phyloP scores from a whole-genome alignment of 2,797 vertebrate species.

The Alosa sapidissima region DNA sequence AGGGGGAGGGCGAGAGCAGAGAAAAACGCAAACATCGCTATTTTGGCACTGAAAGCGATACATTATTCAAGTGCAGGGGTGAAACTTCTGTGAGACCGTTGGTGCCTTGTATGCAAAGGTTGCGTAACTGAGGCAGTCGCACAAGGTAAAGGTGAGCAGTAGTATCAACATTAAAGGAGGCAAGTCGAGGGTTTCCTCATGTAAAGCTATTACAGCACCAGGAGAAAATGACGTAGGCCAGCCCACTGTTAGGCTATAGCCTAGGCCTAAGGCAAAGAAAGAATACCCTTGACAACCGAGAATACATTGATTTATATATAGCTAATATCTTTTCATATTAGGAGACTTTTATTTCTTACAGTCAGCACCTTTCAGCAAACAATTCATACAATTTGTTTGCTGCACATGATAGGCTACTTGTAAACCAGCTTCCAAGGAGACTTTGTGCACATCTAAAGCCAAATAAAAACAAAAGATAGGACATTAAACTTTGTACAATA shows the following conservation, averaged over 20 bases:
- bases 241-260: not conserved
- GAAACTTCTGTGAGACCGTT: conserved; percentile 58
- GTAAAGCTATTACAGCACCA: not conserved
- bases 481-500: no score
- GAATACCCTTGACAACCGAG: not conserved
- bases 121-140: conserved; percentile 62
- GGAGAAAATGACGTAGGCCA: not conserved
- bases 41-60: conserved; percentile 72
- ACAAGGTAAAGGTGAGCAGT: conserved; percentile 60
- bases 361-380: not conserved
- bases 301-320: no score
- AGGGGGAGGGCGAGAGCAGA: conserved; percentile 63
- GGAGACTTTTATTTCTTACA: not conserved
- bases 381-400: not conserved
- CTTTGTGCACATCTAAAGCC: no score
- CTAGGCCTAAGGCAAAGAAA: not conserved
- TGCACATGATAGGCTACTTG: not conserved
- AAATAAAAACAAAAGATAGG: no score
- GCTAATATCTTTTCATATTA: not conserved
- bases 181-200: not conserved
- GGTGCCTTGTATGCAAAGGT: not conserved
- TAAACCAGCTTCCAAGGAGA: no score
- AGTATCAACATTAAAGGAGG: not conserved
- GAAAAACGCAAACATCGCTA: conserved; percentile 74
- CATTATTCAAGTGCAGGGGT: conserved; percentile 75